These are phyloP conservation scores for Acleris emargana DNA, from an alignment of 2,888 invertebrate species.

Conservation along the genomic window DNA sequence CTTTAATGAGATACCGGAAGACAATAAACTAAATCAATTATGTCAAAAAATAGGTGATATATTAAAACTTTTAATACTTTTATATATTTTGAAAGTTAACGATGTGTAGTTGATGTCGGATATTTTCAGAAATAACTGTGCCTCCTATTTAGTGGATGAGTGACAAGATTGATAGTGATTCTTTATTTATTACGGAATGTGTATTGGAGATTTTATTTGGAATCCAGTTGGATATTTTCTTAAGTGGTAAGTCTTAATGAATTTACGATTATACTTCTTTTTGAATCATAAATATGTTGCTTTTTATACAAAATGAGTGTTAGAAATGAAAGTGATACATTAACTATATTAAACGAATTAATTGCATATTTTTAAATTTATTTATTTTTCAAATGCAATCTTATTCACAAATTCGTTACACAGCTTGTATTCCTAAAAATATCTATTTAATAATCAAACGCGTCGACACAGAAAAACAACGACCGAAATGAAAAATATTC, in stretches of 20 bases:
- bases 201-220: constrained; percentile 39
- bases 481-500: constrained; percentile 44
- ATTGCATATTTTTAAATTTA: too few species aligned
- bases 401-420: constrained; percentile 7
- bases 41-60: constrained; percentile 68
- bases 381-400: not conserved
- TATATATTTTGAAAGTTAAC: constrained; percentile 36
- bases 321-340: too few species aligned
- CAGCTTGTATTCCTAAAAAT: constrained; percentile 14
- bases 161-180: constrained; percentile 36
- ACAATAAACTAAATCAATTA: constrained; percentile 58
- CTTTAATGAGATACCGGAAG: constrained; percentile 49
- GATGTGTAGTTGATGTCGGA: constrained; percentile 39
- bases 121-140: constrained; percentile 40
- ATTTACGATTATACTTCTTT: too few species aligned
- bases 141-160: constrained; percentile 35
- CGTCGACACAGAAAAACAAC: constrained; percentile 33
- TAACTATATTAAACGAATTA: too few species aligned
- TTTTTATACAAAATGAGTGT: not conserved
- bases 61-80: constrained; percentile 37
- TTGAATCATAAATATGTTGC: too few species aligned
- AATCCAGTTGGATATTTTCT: constrained; percentile 40
- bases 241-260: constrained; percentile 45
- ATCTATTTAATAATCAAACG: constrained; percentile 34
- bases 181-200: constrained; percentile 39